These are phyloP conservation scores for Gila robusta DNA, from an alignment of 2,797 vertebrate species.

Conservation along the genomic window DNA sequence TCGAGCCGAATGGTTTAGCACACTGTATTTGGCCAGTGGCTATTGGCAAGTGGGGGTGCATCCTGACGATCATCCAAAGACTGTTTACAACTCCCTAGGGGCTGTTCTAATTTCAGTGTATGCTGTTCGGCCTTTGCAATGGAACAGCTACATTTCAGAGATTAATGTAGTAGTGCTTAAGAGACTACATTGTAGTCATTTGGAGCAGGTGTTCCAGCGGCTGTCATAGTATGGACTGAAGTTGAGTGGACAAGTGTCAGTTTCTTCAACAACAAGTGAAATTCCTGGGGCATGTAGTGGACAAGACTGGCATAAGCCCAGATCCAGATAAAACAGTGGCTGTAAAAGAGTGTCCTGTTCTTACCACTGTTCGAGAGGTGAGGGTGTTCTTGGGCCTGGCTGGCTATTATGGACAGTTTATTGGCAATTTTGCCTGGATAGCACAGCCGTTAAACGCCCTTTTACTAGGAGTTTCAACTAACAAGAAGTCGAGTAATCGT, in stretches of 20 bases:
- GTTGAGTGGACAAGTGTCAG: constrained; percentile 22
- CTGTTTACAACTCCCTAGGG: neutral
- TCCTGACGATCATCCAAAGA: neutral
- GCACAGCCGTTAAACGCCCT: neutral
- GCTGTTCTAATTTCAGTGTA: neutral
- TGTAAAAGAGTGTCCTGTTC: constrained; percentile 5
- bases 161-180: constrained; percentile 39
- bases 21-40: neutral
- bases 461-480: neutral
- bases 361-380: neutral
- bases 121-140: neutral
- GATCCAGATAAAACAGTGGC: constrained; percentile 5
- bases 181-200: constrained; percentile 6
- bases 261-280: constrained; percentile 7
- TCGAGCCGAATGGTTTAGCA: neutral
- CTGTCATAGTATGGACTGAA: constrained; percentile 11
- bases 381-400: constrained; percentile 21
- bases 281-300: constrained; percentile 32
- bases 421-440: neutral
- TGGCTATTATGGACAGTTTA: neutral
- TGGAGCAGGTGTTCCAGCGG: constrained; percentile 34
- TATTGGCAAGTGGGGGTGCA: constrained; percentile 23
- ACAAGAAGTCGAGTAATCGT: neutral
- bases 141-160: constrained; percentile 38
- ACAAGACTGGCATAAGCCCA: neutral